Base-by-base conservation (phyloP, 2,888 invertebrate genomes). In the Chydorus sphaericus region DNA sequence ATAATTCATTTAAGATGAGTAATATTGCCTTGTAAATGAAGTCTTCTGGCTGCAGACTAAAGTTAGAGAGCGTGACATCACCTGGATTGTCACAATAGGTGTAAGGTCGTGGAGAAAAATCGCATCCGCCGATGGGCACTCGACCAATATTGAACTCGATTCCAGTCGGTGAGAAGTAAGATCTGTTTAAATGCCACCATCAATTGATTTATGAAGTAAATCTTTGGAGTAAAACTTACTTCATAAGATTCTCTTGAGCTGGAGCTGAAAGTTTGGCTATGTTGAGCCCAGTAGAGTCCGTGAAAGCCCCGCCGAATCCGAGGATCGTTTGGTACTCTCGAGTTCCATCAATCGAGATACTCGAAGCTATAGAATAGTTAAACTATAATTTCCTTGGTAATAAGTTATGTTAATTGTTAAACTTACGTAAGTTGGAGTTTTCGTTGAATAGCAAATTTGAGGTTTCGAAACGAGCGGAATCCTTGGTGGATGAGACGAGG, bases 231-330 rank as follows among this genome's bases (percentile, higher is more conserved):
- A n/a, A n/a, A n/a, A n/a, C n/a, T 18, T 71, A 78, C 73, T 71
- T 66, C 18, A 83, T 63, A 6, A 83, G 65, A 39, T 71, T 65
- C 3, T 75, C 65, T 65, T 77, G 77, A 2, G 76, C 65, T 2
- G 62, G 65, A 33, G 70, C 66, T 0, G 79, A 76, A 11, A 89
- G 69, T n/a, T 71, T 75, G 7, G 72, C 70, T 64, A 88, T 79
- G 67, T 87, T 86, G 18, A 87, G 78, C 0, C 82, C 81, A 4
- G 77, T 72, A 10, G 76, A 68, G 65, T 77, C 77, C 1, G 91
- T 92, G 59, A 91, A 85, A 0, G 90, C 85, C 0, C 87, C 91
- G 0, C 92, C 92, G 67, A 87, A 92, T 0, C 92, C 92, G 59
- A 79, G 67, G 23, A 92, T 82, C 26, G 65, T 72, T 68, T 92